Conservation (phyloP, 2,113 vertebrate species). For the Nerophis lumbriciformis region DNA sequence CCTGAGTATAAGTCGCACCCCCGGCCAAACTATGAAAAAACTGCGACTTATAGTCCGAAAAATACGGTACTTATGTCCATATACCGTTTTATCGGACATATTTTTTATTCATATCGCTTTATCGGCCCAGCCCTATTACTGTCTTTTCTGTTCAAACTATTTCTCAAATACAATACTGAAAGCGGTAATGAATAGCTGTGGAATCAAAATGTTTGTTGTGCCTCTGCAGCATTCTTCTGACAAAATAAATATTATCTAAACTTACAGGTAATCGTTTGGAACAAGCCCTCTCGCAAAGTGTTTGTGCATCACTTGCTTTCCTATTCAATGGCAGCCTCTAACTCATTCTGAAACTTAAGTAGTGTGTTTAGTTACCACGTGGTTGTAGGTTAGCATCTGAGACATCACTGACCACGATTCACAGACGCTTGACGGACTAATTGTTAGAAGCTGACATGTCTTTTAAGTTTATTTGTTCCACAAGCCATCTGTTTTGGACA, state of each 20-base stretch:
- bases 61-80: too few relatives aligned
- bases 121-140: too few relatives aligned
- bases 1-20: too few relatives aligned
- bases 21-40: too few relatives aligned
- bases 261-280: slow-evolving; percentile 44
- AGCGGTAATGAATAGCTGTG: slow-evolving; percentile 49
- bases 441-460: slow-evolving; percentile 64
- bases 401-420: slow-evolving; percentile 50
- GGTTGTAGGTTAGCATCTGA: slow-evolving; percentile 43
- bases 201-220: slow-evolving; percentile 60
- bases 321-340: slow-evolving; percentile 14
- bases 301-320: slow-evolving; percentile 36
- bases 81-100: too few relatives aligned
- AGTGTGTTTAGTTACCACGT: slow-evolving; percentile 33
- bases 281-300: slow-evolving; percentile 48
- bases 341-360: slow-evolving; percentile 19
- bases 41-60: too few relatives aligned
- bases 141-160: too few relatives aligned
- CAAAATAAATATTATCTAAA: slow-evolving; percentile 65
- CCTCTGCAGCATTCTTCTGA: slow-evolving; percentile 60
- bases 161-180: slow-evolving; percentile 29
- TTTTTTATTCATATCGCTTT: too few relatives aligned
- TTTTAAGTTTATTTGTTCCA: slow-evolving; percentile 61
- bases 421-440: slow-evolving; percentile 65
- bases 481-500: slow-evolving; percentile 50